Evolutionary conservation across 1,140 invertebrate genomes (phyloP).

Genomic region (Panagrolaimus sp.): DNA sequence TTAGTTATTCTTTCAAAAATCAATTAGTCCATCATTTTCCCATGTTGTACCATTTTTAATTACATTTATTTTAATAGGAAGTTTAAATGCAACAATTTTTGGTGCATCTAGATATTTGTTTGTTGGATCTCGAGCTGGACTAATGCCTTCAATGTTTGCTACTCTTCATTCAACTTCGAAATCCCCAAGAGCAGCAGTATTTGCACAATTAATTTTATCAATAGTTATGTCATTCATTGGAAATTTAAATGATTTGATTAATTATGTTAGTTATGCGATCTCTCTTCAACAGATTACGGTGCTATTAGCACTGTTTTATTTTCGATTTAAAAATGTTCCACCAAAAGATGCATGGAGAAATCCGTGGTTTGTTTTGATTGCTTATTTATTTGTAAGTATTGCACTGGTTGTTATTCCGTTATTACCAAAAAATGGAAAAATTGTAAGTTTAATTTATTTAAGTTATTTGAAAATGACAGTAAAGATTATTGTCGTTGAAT

Average conservation of each 20-base stretch:
- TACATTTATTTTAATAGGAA: slow-evolving; percentile 44
- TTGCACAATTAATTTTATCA: slow-evolving; percentile 39
- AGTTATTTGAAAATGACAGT: too few species aligned
- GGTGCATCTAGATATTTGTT: slow-evolving; percentile 43
- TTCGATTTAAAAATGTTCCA: not conserved
- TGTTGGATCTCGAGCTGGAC: slow-evolving; percentile 34
- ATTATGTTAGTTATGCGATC: slow-evolving; percentile 44
- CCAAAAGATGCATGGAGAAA: not conserved
- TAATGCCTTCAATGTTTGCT: slow-evolving; percentile 36
- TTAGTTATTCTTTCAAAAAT: slow-evolving; percentile 36
- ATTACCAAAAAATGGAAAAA: not conserved
- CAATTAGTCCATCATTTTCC: slow-evolving; percentile 32
- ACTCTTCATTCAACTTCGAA: slow-evolving; percentile 37
- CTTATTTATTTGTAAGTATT: slow-evolving; percentile 31
- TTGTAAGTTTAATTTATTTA: too few species aligned
- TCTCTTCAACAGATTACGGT: slow-evolving; percentile 23
- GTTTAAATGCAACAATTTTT: slow-evolving; percentile 50
- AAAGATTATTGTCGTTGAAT: too few species aligned
- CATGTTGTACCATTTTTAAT: slow-evolving; percentile 49
- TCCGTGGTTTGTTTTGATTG: not conserved
- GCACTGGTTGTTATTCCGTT: slow-evolving; percentile 29
- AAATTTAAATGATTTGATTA: slow-evolving; percentile 48
- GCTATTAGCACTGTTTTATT: slow-evolving; percentile 10
- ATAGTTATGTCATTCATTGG: slow-evolving; percentile 48
- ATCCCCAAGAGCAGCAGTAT: slow-evolving; percentile 41